Evolutionary conservation across 2,888 invertebrate genomes (phyloP).

Genomic region (Homarus gammarus): DNA sequence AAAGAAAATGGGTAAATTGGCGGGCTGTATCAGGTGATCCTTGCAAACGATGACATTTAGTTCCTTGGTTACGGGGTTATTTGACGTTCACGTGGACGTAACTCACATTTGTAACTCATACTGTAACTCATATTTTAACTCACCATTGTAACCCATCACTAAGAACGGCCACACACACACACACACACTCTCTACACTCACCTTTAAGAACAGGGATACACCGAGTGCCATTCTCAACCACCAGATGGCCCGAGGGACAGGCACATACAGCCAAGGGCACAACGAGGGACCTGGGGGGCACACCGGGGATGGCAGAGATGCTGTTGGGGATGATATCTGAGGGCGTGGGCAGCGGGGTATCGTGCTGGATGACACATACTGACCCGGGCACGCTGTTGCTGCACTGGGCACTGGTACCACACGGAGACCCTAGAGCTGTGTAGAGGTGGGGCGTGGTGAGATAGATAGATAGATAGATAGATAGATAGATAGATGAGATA

Average conservation of each 20-base stretch:
- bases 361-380: constrained; percentile 60
- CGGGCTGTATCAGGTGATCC: too few relatives aligned
- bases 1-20: too few relatives aligned
- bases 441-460: neutral
- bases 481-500: neutral
- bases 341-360: neutral
- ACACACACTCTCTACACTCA: too few relatives aligned
- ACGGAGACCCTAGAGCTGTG: constrained; percentile 68
- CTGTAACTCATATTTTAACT: too few relatives aligned
- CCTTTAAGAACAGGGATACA: constrained; percentile 72
- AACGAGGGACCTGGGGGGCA: constrained; percentile 26
- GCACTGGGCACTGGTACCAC: constrained; percentile 69
- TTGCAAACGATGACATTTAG: too few relatives aligned
- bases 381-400: constrained; percentile 56
- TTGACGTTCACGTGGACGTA: too few relatives aligned
- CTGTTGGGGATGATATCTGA: constrained; percentile 1
- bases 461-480: too few relatives aligned
- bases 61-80: too few relatives aligned
- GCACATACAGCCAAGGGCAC: constrained; percentile 60
- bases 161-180: too few relatives aligned
- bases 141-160: too few relatives aligned
- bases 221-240: constrained; percentile 60
- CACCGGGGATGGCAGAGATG: constrained; percentile 57
- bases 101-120: too few relatives aligned
- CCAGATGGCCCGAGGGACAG: constrained; percentile 62